Percentiles rank a stretch among this genome's conserved stretches.
Evolutionary conservation across 2,888 invertebrate genomes (phyloP).

Genomic region (Alloplasta piceator): DNA sequence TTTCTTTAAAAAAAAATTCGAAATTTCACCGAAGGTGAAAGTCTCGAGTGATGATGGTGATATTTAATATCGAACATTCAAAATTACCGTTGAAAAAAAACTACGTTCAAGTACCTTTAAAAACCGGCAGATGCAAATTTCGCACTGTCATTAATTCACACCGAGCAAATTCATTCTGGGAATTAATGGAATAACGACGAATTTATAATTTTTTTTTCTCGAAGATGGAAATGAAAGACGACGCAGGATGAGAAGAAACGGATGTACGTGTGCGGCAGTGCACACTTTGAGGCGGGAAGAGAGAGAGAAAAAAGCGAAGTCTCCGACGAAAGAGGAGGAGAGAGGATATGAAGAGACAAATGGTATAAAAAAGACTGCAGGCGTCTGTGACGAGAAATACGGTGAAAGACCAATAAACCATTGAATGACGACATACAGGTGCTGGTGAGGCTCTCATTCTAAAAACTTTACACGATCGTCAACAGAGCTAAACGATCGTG

Average conservation of each 20-base stretch:
- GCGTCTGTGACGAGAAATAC: slow-evolving; percentile 41
- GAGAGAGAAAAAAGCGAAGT: too few relatives aligned
- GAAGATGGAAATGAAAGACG: slow-evolving; percentile 3
- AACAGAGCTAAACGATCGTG: slow-evolving; percentile 41
- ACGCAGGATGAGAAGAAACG: slow-evolving; percentile 43
- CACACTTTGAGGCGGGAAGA: neutral
- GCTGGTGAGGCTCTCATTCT: slow-evolving; percentile 32
- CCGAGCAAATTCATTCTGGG: slow-evolving; percentile 18
- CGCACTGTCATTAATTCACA: too few relatives aligned
- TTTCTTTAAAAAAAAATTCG: neutral
- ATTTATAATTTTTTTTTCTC: slow-evolving; percentile 20
- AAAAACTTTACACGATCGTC: slow-evolving; percentile 54
- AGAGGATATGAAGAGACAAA: slow-evolving; percentile 41
- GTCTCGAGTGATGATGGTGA: neutral
- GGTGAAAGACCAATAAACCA: slow-evolving; percentile 37
- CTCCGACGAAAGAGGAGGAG: slow-evolving; percentile 28
- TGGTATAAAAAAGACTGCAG: slow-evolving; percentile 50
- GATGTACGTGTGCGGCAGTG: slow-evolving; percentile 33
- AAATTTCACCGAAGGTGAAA: neutral
- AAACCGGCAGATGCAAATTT: too few relatives aligned
- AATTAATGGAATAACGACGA: slow-evolving; percentile 13
- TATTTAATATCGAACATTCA: neutral
- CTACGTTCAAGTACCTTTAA: too few relatives aligned
- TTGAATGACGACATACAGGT: slow-evolving; percentile 46
- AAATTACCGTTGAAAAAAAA: neutral